Base-by-base conservation (phyloP, 2,888 invertebrate genomes). In the Protodeltote pygarga region DNA sequence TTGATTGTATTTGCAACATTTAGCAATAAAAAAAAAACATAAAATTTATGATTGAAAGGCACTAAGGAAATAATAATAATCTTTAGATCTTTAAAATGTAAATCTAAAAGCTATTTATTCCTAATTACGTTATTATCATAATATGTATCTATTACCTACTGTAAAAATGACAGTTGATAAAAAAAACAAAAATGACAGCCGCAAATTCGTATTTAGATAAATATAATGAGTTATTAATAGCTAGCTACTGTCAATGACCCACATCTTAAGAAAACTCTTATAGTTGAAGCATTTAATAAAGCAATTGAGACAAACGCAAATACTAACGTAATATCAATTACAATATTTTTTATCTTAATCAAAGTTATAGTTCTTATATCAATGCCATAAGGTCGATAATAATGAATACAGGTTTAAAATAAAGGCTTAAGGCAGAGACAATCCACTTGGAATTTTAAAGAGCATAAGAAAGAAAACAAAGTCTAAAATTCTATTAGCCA, bases 281-380 rank as follows among this genome's bases (percentile, higher is more conserved):
- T n/a, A 50, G 21, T 11, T 16, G 5, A 40, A 35, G 9, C 25
- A 11, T 41, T 41, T 28, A 54, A 37, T 29, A n/a, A n/a, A 53
- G 28, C 3, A 6, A 19, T 5, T 24, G 25, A 54, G 53, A 45
- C 23, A 20, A 55, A 55, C 38, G 46, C 37, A 61, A 55, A 55
- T 45, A 55, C 29, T 38, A 61, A 24, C 34, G 28, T 19, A 1
- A 34, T 55, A 55, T 55, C 55, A 19, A 55, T 55, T 55, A 62
- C 55, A 54, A 54, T 35, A 25, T 11, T n/a, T 10, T 24, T 42
- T 45, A 62, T 61, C 46, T n/a, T 28, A 38, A 55, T 61, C 37
- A 25, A 38, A 34, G 34, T 34, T 23, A 13, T 21, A 37, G 24
- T 37, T 45, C 55, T 55, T 61, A 62, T 45, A 38, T 13, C 25